phyloP scores from a whole-genome alignment of 2,797 vertebrate genomes.

The Lutjanus argentimaculatus region DNA sequence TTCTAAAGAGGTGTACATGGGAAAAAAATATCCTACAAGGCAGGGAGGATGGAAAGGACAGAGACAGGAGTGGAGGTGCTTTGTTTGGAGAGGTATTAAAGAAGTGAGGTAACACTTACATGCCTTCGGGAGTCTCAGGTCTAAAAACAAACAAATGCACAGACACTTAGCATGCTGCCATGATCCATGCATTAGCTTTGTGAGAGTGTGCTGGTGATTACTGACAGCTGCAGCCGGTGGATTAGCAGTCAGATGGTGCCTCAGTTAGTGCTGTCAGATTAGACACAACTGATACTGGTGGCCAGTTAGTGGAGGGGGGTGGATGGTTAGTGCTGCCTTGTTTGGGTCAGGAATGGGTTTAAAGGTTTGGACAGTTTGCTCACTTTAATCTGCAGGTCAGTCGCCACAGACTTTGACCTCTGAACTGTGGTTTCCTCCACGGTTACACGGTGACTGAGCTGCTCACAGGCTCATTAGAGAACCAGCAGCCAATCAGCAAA shows the following conservation, averaged over 20 bases:
- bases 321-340: conserved; percentile 29
- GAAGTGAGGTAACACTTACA: conserved; percentile 92
- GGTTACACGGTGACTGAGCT: conserved; percentile 12
- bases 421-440: conserved; percentile 21
- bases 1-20: not conserved
- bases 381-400: conserved; percentile 28
- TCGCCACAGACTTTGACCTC: conserved; percentile 34
- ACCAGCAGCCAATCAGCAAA: not conserved
- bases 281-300: conserved; percentile 25
- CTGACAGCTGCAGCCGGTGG: conserved; percentile 34
- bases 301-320: conserved; percentile 26
- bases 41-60: not conserved
- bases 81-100: conserved; percentile 66
- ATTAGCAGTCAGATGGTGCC: conserved; percentile 54
- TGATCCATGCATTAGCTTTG: conserved; percentile 78
- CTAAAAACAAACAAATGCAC: conserved; percentile 90
- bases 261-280: conserved; percentile 52
- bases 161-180: conserved; percentile 90
- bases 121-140: conserved; percentile 92
- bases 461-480: not conserved
- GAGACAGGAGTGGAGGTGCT: conserved; percentile 9
- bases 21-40: not conserved
- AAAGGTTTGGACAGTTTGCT: conserved; percentile 40
- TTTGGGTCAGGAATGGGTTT: conserved; percentile 26
- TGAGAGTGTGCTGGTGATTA: conserved; percentile 44